Evolutionary conservation across 2,888 invertebrate genomes (phyloP), one percentile per base, ranked within the genome.

Genomic region (Noctua pronuba): DNA sequence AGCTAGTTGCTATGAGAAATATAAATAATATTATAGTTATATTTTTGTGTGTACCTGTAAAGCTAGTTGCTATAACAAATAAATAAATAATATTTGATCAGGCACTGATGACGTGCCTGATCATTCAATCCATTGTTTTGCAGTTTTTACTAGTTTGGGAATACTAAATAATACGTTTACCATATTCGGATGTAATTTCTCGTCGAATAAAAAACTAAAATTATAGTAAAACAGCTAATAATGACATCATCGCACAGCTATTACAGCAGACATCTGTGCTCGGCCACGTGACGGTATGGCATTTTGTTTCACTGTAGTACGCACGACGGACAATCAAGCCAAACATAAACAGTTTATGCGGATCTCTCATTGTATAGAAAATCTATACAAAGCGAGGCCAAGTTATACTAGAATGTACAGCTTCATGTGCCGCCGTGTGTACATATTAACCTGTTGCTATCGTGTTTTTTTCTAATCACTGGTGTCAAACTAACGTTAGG

Each of bases 181-280:
- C 69, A 49, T 69, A 69, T 49, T 75, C 13, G n/a, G 28, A 31
- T 38, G n/a, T 80, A 38, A 46, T 71, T 58, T 65, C 16, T 52
- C 0, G 21, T 35, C 21, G 24, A 28, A 58, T 49, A 35, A 71
- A 73, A 70, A 77, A 77, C 69, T 16, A 67, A 71, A 83, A 64
- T 71, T 58, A 58, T 64, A 49, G 21, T 69, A 60, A 66, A 69
- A 74, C 60, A 31, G 44, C 35, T 6, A 62, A 83, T 64, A 64
- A 46, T 85, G 84, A 77, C 82, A 60, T 82, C 86, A 85, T 72
- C 62, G 13, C 41, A 58, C n/a, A 65, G 69, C 74, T 58, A 82
- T 70, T 70, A 81, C 31, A 49, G 38, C 60, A 64, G 55, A 55
- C 67, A 74, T 44, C 69, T 55, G 67, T 66, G 35, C 44, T 52